These are phyloP conservation scores for Scaptomyza pallida DNA, from an alignment of 1,140 invertebrate genomes.

Conservation along the genomic window DNA sequence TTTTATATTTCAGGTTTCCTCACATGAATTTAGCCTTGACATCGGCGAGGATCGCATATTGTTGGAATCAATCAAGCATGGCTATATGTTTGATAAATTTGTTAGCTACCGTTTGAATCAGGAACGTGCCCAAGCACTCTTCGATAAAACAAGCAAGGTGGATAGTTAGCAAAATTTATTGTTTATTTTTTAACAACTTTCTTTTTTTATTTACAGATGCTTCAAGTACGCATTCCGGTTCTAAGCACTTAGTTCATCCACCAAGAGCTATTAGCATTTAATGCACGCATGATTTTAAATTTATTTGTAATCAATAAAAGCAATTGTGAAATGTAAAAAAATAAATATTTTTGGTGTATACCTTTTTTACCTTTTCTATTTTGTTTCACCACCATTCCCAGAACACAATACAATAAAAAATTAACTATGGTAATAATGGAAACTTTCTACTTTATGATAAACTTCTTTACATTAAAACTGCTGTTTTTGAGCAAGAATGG, in stretches of 20 bases:
- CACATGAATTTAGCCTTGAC: constrained; percentile 87
- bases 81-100: constrained; percentile 88
- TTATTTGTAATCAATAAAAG: no score
- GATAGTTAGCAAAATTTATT: not conserved
- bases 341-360: no score
- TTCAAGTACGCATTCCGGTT: constrained; percentile 74
- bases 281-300: no score
- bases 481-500: no score
- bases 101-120: constrained; percentile 87
- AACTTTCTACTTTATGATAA: no score
- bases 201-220: constrained; percentile 64
- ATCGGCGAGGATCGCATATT: constrained; percentile 90
- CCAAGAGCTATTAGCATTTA: no score
- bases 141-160: constrained; percentile 85
- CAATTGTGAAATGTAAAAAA: no score
- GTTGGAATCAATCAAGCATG: constrained; percentile 86
- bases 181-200: not conserved
- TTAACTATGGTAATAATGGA: no score
- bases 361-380: no score
- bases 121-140: constrained; percentile 86
- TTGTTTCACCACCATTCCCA: no score
- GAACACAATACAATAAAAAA: no score
- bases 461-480: no score
- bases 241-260: constrained; percentile 8
- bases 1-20: constrained; percentile 85